Conservation (phyloP, 1,140 invertebrate species). For the Drosophila ogumai region DNA sequence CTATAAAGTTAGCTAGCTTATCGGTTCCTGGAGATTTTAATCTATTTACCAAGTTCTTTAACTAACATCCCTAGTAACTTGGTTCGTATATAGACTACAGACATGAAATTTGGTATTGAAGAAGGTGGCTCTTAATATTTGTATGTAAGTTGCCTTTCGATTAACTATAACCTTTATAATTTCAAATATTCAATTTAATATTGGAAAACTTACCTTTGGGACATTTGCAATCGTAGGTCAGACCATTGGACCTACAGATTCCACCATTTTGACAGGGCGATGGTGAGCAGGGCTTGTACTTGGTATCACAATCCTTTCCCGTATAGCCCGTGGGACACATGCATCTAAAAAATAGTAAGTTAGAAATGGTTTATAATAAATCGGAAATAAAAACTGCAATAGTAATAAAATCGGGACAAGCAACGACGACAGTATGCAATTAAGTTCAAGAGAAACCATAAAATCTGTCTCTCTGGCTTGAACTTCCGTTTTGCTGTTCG, state of each 20-base stretch:
- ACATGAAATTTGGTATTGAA: background rate
- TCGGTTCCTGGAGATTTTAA: background rate
- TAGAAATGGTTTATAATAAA: background rate
- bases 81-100: background rate
- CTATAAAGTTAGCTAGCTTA: too few relatives aligned
- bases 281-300: slow-evolving; percentile 95
- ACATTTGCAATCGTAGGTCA: slow-evolving; percentile 94
- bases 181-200: background rate
- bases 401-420: slow-evolving; percentile 3
- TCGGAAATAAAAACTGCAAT: slow-evolving; percentile 44
- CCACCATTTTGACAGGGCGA: slow-evolving; percentile 96
- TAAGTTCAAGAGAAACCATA: slow-evolving; percentile 34
- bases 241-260: slow-evolving; percentile 90
- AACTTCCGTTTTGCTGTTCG: slow-evolving; percentile 41
- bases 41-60: background rate
- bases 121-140: background rate
- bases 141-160: background rate
- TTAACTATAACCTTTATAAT: background rate
- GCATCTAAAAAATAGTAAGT: slow-evolving; percentile 88
- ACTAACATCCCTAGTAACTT: background rate
- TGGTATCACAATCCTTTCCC: slow-evolving; percentile 94
- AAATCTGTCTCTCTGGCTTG: slow-evolving; percentile 25
- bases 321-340: slow-evolving; percentile 95
- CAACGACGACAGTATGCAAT: background rate
- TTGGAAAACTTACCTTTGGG: slow-evolving; percentile 90